Evolutionary conservation across 2,888 invertebrate genomes (phyloP), one percentile per base, ranked within the genome.

Genomic region (Anthophora plumipes): DNA sequence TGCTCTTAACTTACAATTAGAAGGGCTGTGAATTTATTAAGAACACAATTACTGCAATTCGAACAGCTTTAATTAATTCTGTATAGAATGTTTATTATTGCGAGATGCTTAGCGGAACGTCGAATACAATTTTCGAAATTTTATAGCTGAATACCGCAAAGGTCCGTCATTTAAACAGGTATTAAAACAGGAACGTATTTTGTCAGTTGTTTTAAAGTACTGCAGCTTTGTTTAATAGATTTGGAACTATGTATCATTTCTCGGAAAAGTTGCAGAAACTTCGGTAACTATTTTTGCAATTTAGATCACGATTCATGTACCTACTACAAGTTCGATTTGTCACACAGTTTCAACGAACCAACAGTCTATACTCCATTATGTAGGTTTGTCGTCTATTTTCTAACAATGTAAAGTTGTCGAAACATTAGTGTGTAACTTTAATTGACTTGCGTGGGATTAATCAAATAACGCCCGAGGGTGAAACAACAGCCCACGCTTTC

Each of bases 401-500:
- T 54, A 48, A 46, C 76, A 43, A 46, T 43, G 57, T 68, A 77
- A 77, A 69, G 68, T 78, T 77, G 69, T 69, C 69, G 78, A 77
- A 63, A 78, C 77, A 59, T 54, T 31, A n/a, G 50, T 57, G 41
- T 39, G 69, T 69, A 64, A 69, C 78, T 78, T 69, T 77, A 78
- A 78, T 78, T 69, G 78, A 78, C 59, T 63, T 31, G 63, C 78
- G 78, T 78, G 61, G 78, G 78, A 76, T 64, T 78, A 59, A 78
- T 78, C 78, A 50, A 78, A 77, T 52, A 77, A 46, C 39, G 77
- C 78, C 69, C 17, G 17, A 50, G 69, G 77, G 77, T 64, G 25
- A 54, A 64, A 77, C 57, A 52, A 20, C 78, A 4, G 22, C 68
- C 78, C 77, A 77, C 78, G 69, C 77, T 78, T 77, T 78, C 77